Evolutionary conservation across 2,797 vertebrate genomes (phyloP), one percentile per base, ranked within the genome.

Genomic region (Pempheris klunzingeri): DNA sequence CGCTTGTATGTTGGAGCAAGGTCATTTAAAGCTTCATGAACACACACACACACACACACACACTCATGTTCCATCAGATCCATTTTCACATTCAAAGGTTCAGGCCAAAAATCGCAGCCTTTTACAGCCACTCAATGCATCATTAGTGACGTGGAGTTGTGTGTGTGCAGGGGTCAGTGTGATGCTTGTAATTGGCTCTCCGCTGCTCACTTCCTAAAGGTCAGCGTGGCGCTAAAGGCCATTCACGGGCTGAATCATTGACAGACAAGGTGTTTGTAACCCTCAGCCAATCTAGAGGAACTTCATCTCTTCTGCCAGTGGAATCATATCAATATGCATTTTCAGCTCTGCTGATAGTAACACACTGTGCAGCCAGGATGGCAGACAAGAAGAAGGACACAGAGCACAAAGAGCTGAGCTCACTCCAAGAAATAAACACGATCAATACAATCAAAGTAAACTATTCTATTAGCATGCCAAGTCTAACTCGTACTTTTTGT

Each of bases 151-250:
- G 65, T 13, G 49, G 79, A 73, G 66, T 4, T 60, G 79, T 43
- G 28, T 43, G 28, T 49, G 59, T 38, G n/a, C 47, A 70, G 28
- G 65, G 53, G 34, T 80, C 53, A 30, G 65, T 9, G 67, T n/a
- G 57, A 13, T 66, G 50, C 49, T 70, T 82, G 63, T 91, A 91
- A 93, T 92, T 91, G 87, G 66, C 38, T 69, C 57, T 28, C 7
- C 4, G 64, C 52, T n/a, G 64, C 32, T 62, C 68, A 28, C 22
- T 30, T 61, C 22, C 61, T 74, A 87, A 94, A 94, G 88, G 93
- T 92, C 89, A 90, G 70, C 3, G 0, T 58, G 14, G 32, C 82
- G 70, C 84, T 77, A 87, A 92, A 92, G 90, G 92, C 70, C 77
- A 72, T 74, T 61, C 28, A 36, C 69, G 34, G 50, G 24, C 64